Evolutionary conservation across 2,888 invertebrate species (phyloP).

Genomic region (Microctonus brassicae): DNA sequence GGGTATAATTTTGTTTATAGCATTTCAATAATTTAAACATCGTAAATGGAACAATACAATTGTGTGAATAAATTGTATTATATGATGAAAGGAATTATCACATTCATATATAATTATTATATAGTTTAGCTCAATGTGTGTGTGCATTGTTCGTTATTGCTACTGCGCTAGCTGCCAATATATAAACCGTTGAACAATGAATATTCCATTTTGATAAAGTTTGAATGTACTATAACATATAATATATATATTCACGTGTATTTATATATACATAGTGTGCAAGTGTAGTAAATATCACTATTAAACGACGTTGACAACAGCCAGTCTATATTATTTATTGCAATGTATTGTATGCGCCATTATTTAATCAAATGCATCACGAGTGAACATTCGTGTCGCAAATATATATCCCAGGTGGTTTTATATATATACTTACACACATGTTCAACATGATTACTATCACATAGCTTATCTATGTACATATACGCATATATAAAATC

Average conservation of each 20-base stretch:
- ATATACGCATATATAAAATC: no score
- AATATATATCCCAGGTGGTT: conserved; percentile 16
- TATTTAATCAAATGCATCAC: conserved; percentile 47
- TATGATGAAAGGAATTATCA: no score
- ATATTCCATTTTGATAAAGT: conserved; percentile 32
- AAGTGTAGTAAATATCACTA: not conserved
- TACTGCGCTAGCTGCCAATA: conserved; percentile 6
- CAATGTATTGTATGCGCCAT: conserved; percentile 42
- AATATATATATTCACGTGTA: no score
- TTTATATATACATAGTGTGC: not conserved
- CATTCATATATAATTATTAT: conserved; percentile 10
- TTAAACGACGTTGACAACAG: conserved; percentile 3
- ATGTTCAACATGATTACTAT: conserved; percentile 8
- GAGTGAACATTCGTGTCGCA: conserved; percentile 7
- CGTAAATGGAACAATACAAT: not conserved
- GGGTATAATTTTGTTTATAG: not conserved
- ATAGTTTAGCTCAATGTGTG: not conserved
- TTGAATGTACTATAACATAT: not conserved
- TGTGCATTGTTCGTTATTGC: not conserved
- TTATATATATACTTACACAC: not conserved
- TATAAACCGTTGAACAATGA: conserved; percentile 22
- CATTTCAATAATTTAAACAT: not conserved
- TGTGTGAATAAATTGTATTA: not conserved
- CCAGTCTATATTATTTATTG: conserved; percentile 37
- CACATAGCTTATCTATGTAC: no score